phyloP scores from a whole-genome alignment of 2,113 vertebrate species.

The Ceratotherium simum region DNA sequence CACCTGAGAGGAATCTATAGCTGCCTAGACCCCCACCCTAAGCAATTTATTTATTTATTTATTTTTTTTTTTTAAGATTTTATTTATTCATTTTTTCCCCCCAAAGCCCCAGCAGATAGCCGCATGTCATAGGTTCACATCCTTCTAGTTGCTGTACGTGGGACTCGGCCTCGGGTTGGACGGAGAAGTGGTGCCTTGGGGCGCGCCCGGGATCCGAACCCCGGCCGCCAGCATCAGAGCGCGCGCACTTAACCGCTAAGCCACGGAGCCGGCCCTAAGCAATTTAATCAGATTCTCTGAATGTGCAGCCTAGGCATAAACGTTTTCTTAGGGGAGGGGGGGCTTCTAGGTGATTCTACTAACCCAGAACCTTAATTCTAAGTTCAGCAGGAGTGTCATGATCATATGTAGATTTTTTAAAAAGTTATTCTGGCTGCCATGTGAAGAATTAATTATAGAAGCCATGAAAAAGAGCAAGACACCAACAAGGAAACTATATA shows the following conservation, averaged over 20 bases:
- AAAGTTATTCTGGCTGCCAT: not conserved
- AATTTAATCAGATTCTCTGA: not conserved
- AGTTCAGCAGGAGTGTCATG: not conserved
- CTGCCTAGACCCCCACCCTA: not conserved
- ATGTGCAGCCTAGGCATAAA: not conserved
- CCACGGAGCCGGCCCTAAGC: too few species aligned
- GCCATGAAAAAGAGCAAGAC: not conserved
- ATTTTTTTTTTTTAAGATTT: too few species aligned
- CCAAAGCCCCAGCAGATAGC: too few species aligned
- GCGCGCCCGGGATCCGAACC: too few species aligned
- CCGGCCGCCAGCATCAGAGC: too few species aligned
- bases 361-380: conserved; percentile 1
- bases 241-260: too few species aligned
- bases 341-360: not conserved
- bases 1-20: not conserved
- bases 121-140: too few species aligned
- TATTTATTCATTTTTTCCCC: too few species aligned
- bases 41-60: too few species aligned
- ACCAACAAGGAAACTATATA: not conserved
- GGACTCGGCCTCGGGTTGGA: too few species aligned
- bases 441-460: not conserved
- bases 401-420: not conserved
- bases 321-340: not conserved
- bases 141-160: too few species aligned
- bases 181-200: too few species aligned